Evolutionary conservation across 2,113 vertebrate genomes (phyloP), one percentile per base, ranked within the genome.

Genomic region (Puffinus mauretanicus): DNA sequence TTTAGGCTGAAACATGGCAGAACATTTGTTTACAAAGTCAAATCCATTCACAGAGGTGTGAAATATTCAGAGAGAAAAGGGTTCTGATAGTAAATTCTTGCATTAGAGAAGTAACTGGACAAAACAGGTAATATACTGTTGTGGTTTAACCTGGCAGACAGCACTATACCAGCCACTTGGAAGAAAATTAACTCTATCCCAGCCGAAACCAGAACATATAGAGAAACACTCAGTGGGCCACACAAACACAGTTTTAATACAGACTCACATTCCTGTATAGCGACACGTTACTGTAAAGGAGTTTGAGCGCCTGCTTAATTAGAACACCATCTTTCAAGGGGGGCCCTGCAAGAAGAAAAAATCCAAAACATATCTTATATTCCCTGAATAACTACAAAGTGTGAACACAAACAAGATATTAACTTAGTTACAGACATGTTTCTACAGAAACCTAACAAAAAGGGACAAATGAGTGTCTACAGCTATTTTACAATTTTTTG

Each of bases 261-360:
- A 16, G 40, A 89, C 97, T 98, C 82, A 98, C 97, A 2, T 88
- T 96, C 76, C 66, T 91, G 90, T 93, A 97, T 3, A 98, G 94
- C 0, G 27, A 20, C 13, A 36, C 1, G 3, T 88, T 97, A 70
- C 44, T 77, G 91, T 93, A 96, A 16, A 97, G 94, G 15, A 98
- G 49, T 38, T 82, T 90, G 64, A 98, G 84, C 0, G 95, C 97
- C 18, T 91, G 94, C 38, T 95, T 97, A 26, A 97, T 60, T 10
- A 97, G 82, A 62, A 93, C 8, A 7, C 10, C 17, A 11, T 27
- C 61, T 52, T 84, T 98, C 93, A 98, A n/a, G 18, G 90, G 95
- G 87, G 62, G 5, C 3, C 95, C 97, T 98, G 93, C 18, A 93
- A 72, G 71, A 89, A 71, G 10, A 55, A 60, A 42, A 34, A 51